Conservation (phyloP, 2,888 invertebrate genomes). For the Hofmannophila pseudospretella region DNA sequence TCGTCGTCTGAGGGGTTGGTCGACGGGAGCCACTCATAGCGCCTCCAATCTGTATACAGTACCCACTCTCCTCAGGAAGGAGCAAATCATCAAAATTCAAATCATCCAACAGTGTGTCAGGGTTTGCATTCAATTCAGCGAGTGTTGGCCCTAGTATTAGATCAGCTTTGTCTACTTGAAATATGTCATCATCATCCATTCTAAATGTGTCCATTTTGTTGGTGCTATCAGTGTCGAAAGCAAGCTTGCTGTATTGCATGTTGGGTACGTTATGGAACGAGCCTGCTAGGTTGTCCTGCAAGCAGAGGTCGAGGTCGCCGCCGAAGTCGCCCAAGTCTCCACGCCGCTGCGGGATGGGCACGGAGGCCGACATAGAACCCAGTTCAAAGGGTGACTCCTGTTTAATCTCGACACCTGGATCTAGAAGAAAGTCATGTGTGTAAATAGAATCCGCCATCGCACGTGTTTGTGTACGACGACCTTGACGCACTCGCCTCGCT, state of each 20-base stretch:
- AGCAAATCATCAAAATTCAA: conserved; percentile 91
- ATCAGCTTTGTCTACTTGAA: conserved; percentile 92
- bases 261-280: conserved; percentile 60
- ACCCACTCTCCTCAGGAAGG: conserved; percentile 83
- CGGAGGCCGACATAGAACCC: conserved; percentile 75
- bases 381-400: conserved; percentile 77
- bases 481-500: conserved; percentile 72
- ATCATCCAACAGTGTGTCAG: conserved; percentile 89
- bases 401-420: conserved; percentile 80
- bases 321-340: conserved; percentile 69
- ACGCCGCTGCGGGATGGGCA: conserved; percentile 80
- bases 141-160: conserved; percentile 90
- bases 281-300: conserved; percentile 65
- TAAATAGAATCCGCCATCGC: conserved; percentile 81
- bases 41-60: conserved; percentile 71
- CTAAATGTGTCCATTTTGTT: conserved; percentile 81
- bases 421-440: conserved; percentile 80
- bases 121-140: conserved; percentile 91
- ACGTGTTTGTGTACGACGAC: conserved; percentile 72
- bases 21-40: conserved; percentile 64
- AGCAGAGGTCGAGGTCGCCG: conserved; percentile 75
- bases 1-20: conserved; percentile 34
- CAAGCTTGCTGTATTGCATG: conserved; percentile 58
- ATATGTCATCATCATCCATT: conserved; percentile 93
- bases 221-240: conserved; percentile 58